These are phyloP conservation scores for Lampris incognitus DNA, from an alignment of 2,113 vertebrate genomes.

Conservation along the genomic window DNA sequence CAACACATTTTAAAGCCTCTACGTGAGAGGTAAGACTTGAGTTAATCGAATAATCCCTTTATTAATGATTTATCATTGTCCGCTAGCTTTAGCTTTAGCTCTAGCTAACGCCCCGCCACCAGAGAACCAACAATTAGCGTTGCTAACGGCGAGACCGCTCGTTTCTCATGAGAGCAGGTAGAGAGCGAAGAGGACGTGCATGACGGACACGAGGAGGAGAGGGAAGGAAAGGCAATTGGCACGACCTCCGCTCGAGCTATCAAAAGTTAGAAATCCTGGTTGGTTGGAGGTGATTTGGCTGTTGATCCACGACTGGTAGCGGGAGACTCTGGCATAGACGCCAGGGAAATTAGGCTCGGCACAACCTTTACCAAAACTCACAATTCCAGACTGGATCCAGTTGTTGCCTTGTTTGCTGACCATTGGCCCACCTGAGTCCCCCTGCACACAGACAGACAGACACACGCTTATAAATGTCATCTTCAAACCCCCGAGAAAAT, in stretches of 20 bases:
- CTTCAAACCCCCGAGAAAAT: neutral
- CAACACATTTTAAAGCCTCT: too few relatives aligned
- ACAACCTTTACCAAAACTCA: conserved; percentile 87
- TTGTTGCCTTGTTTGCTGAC: conserved; percentile 69
- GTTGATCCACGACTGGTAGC: conserved; percentile 64
- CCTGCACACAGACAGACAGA: conserved; percentile 69
- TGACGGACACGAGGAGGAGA: conserved; percentile 31
- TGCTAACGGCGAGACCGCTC: neutral
- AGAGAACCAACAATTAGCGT: too few relatives aligned
- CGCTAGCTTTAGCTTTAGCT: too few relatives aligned
- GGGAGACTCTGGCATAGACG: conserved; percentile 64
- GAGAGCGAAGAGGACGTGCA: neutral
- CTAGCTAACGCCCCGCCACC: too few relatives aligned
- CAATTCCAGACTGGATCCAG: conserved; percentile 87
- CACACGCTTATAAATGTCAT: neutral
- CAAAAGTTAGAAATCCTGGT: conserved; percentile 42
- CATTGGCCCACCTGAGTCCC: conserved; percentile 89
- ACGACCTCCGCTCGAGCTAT: neutral
- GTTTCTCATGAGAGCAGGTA: conserved; percentile 27
- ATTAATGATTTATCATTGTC: too few relatives aligned
- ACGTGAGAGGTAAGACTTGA: too few relatives aligned
- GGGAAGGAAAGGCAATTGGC: neutral
- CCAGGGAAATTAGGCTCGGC: conserved; percentile 52
- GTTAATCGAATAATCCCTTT: too few relatives aligned
- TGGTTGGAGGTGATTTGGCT: neutral